Base-by-base conservation (phyloP, 2,888 invertebrate species). In the Corbicula japonica region DNA sequence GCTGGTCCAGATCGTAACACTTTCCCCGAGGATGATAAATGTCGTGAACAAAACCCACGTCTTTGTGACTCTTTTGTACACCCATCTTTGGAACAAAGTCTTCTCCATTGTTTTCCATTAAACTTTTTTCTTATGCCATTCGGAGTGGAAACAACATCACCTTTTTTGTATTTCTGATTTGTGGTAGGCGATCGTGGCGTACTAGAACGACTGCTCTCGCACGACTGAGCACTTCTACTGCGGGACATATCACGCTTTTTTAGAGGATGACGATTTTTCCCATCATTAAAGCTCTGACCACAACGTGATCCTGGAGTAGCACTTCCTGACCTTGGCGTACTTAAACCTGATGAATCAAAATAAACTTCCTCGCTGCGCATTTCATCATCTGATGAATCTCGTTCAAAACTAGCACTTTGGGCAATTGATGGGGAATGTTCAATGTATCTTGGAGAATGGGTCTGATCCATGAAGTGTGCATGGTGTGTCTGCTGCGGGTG, bases 51-150 rank as follows among this genome's bases (percentile, higher is more conserved):
- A 94, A 95, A 99, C 46, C 99, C 99, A 87, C 98, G 95, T 46
- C 99, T 95, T 94, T 99, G 99, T 91, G 99, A 99, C 95, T 99
- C 99, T 94, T 98, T 98, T 44, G 96, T 96, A 94, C 99, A 99
- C 71, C 97, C 97, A 91, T 97, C 97, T 93, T 97, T 97, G 76
- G 98, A 98, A 94, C 99, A 99, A 83, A 99, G 95, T 89, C 99
- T 95, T 81, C 99, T 95, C 99, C 99, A 99, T 94, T 99, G 99
- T 94, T 99, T 99, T 44, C 99, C 99, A 95, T 99, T 99, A 94
- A 98, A 99, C 95, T 99, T 99, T 95, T 99, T 99, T 18, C 99
- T 95, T 89, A 99, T 98, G 85, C 99, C 99, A 89, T 97, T 97
- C 3, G 98, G 97, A 61, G 97, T 97, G 4, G 97, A 96, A 41